Evolutionary conservation across 2,797 vertebrate genomes (phyloP).

Genomic region (Spea hammondii): DNA sequence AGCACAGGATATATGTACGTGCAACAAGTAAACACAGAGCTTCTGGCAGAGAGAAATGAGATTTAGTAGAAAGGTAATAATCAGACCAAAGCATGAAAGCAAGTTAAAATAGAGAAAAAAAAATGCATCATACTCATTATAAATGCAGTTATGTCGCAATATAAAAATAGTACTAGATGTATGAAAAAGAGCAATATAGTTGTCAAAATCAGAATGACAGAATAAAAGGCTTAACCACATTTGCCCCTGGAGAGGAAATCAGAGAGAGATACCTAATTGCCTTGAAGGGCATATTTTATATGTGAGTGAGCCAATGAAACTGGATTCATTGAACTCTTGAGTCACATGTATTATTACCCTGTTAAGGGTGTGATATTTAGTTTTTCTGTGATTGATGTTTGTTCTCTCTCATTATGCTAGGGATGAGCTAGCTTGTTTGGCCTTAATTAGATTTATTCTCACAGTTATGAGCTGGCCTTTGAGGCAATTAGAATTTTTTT

Average conservation of each 20-base stretch:
- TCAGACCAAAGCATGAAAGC: too few species aligned
- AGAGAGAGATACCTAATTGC: background rate
- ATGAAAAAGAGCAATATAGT: too few species aligned
- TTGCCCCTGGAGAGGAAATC: background rate
- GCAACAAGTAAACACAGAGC: too few species aligned
- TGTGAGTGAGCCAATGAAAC: background rate
- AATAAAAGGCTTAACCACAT: background rate
- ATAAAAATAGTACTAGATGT: too few species aligned
- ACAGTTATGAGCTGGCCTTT: conserved; percentile 39
- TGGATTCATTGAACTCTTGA: background rate
- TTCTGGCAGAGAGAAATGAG: too few species aligned
- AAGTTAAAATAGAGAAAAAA: too few species aligned
- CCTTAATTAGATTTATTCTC: conserved; percentile 31
- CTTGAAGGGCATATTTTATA: background rate
- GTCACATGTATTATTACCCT: conserved; percentile 12
- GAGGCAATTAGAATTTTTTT: conserved; percentile 30
- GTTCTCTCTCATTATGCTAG: conserved; percentile 36
- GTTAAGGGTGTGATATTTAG: conserved; percentile 31
- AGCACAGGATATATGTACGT: too few species aligned
- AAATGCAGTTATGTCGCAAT: too few species aligned
- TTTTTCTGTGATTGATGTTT: conserved; percentile 39
- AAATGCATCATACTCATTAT: too few species aligned
- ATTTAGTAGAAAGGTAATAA: too few species aligned
- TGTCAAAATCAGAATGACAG: background rate
- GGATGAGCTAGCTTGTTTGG: conserved; percentile 11